Evolutionary conservation across 2,113 vertebrate genomes (phyloP), one percentile per base, ranked within the genome.

Genomic region (Carassius carassius): DNA sequence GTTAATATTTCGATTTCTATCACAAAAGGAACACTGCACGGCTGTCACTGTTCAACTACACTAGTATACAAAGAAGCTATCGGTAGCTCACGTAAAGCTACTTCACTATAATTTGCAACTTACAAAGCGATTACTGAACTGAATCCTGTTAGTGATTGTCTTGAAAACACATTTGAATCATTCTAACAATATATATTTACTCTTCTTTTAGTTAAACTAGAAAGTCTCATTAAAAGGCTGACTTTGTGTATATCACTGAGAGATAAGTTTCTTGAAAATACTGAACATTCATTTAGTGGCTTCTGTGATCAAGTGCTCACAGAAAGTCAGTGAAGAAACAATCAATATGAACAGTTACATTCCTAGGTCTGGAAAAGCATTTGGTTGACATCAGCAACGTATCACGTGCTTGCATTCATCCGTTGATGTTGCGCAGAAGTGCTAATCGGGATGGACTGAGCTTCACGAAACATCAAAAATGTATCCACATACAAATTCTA

Each of bases 321-420:
- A 82, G 37, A 29, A 78, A 77, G 75, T 83, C 54, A 80, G 35
- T 51, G 49, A 56, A 77, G 60, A 83, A 41, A 62, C 56, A 72
- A 73, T 80, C 70, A 21, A 72, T 25, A 72, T 63, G 54, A 74
- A 75, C 35, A 58, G 23, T 77, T 89, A 89, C 88, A 89, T 86
- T 87, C 84, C 84, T 84, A 75, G 81, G 88, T 89, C 88, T 89
- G 85, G 74, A 79, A 82, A 87, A 73, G 56, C 47, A 78, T 89
- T 87, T 89, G 86, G 88, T 87, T 82, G 58, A 87, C 75, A 85
- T 84, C 79, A 85, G 67, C 5, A 67, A 78, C 35, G 25, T 29
- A 67, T 17, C 62, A 7, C 60, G 47, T 58, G 47, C 47, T 4
- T 74, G 25, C n/a, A 83, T 56, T 78, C 65, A 37, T 67, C 72